Evolutionary conservation across 2,888 invertebrate species (phyloP), one percentile per base, ranked within the genome.

Genomic region (Chydorus sphaericus): DNA sequence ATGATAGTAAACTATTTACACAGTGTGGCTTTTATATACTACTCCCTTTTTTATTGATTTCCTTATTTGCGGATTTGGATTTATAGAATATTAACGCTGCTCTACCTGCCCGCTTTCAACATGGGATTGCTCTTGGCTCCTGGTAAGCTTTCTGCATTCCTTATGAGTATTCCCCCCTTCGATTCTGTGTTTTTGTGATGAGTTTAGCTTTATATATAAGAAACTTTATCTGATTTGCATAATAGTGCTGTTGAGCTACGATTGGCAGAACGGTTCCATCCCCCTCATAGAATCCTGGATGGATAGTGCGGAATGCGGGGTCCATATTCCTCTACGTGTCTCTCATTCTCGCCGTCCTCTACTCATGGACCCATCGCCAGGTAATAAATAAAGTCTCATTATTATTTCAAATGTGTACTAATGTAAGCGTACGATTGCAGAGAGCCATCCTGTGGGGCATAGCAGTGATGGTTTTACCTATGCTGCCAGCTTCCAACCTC

Each of bases 221-320:
- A n/a, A n/a, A n/a, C n/a, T n/a, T n/a, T n/a, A n/a, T n/a, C n/a
- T n/a, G n/a, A n/a, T n/a, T n/a, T n/a, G n/a, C n/a, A n/a, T n/a
- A n/a, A n/a, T n/a, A n/a, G n/a, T n/a, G n/a, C n/a, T n/a, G n/a
- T n/a, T 89, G 49, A 84, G 85, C 63, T 88, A 89, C 67, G 90
- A 90, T 70, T 90, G 89, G 89, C 88, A 89, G 72, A 84, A 87
- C 82, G 86, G 85, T 6, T 87, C 86, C 14, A 80, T 90, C 59
- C 85, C 87, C 23, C 73, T 88, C 59, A 76, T 90, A 62, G 64
- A 67, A 7, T 59, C 59, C 16, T 16, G 65, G 5, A 76, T 89
- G 62, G 64, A 68, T 10, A 59, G 58, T n/a, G 18, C 23, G 65
- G 2, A 70, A 69, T 61, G 39, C 66, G n/a, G 62, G 63, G 49